Base-by-base conservation (phyloP, 2,888 invertebrate species). In the Brachynemurus nebulosus region DNA sequence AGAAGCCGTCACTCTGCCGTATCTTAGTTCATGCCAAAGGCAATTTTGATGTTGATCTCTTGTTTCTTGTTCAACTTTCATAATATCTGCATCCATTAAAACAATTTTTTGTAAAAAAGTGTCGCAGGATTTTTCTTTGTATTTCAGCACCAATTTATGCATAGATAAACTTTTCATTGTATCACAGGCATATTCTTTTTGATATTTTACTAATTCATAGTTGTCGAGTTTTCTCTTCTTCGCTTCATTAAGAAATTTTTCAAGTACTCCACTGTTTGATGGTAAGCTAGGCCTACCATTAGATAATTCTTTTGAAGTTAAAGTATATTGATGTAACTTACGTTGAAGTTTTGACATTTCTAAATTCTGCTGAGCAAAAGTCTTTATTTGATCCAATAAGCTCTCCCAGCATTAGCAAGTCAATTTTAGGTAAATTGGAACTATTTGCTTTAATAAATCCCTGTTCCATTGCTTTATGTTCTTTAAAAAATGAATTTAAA, bases 1-100 rank as follows among this genome's bases (percentile, higher is more conserved):
- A 14, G 59, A 58, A 41, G 58, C 58, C 21, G 57, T 59, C 1
- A 59, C 41, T 11, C 57, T 42, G 38, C 55, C 57, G 52, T 58
- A 59, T 39, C 59, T 48, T 11, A 57, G 43, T 48, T 59, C 55
- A 44, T 50, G 44, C 58, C 58, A 59, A 36, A 55, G 48, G 40
- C 37, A 43, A 34, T 34, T 48, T 37, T 48, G 30, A 25, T 34
- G 9, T 40, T 51, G 50, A 6, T 48, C 45, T 40, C 49, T 51
- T 9, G 47, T 49, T 35, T 44, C 46, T 21, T 40, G 23, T 45
- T 48, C 47, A 44, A 50, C 41, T 12, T 44, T 44, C 17, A 34
- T 42, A 19, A 50, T 45, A 20, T 41, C 42, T 23, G 33, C 25
- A 6, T 18, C 16, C 8, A n/a, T 16, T 11, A 44, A 30, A 8